Conservation (phyloP, 2,888 invertebrate genomes). For the Latrodectus hesperus region DNA sequence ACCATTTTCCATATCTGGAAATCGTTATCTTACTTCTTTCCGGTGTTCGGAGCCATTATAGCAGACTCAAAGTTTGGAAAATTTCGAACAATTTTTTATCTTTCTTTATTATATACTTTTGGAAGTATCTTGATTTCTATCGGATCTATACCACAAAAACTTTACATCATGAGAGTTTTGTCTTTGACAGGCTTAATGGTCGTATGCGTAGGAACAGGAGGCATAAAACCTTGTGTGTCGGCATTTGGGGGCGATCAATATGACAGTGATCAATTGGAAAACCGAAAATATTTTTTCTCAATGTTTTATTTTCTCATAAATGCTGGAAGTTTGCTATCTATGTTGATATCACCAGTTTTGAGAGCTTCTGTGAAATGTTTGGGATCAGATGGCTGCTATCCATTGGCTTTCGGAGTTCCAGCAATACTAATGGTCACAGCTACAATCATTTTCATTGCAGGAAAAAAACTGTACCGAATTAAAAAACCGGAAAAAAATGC, state of each 20-base stretch:
- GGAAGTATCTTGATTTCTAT: constrained; percentile 87
- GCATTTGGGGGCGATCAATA: constrained; percentile 98
- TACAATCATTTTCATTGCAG: constrained; percentile 89
- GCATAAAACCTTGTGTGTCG: constrained; percentile 95
- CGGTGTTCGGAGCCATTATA: constrained; percentile 91
- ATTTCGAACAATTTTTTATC: constrained; percentile 89
- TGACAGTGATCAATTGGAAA: constrained; percentile 76
- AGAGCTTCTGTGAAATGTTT: constrained; percentile 86
- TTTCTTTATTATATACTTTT: constrained; percentile 88
- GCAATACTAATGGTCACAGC: constrained; percentile 88
- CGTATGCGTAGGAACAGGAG: constrained; percentile 93
- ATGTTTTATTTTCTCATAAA: constrained; percentile 96
- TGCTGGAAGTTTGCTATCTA: constrained; percentile 89
- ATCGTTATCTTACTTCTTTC: constrained; percentile 91
- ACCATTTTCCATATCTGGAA: constrained; percentile 91
- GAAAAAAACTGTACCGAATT: constrained; percentile 85
- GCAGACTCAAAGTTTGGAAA: constrained; percentile 95
- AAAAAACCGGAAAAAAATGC: constrained; percentile 85
- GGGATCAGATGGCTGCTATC: constrained; percentile 85
- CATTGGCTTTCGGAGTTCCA: constrained; percentile 91
- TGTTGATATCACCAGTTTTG: constrained; percentile 89
- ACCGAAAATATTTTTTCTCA: constrained; percentile 90
- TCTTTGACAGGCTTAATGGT: constrained; percentile 82
- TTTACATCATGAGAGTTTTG: constrained; percentile 75
- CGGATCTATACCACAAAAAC: constrained; percentile 75